phyloP scores from a whole-genome alignment of 2,888 invertebrate species.

The Ctenicera cuprea region DNA sequence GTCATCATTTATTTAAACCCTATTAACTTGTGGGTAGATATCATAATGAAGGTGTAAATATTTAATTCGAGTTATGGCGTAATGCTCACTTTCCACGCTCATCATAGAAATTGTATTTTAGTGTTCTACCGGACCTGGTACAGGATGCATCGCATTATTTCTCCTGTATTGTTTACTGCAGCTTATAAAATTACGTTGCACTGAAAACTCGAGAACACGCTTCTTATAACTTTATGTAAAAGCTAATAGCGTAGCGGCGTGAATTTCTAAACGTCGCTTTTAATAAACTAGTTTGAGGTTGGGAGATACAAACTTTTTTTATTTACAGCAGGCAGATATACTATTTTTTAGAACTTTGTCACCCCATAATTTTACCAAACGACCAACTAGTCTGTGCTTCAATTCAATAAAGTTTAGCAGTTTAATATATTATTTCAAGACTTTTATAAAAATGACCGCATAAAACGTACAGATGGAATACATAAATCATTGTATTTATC shows the following conservation, averaged over 20 bases:
- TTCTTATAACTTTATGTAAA: background rate
- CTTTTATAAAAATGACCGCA: conserved; percentile 49
- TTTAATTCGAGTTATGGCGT: conserved; percentile 66
- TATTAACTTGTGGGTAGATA: conserved; percentile 70
- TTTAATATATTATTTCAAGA: conserved; percentile 43
- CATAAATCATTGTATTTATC: conserved; percentile 67
- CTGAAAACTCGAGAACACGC: background rate
- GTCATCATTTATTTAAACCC: conserved; percentile 70
- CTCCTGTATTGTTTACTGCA: conserved; percentile 1
- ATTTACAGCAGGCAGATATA: too few relatives aligned
- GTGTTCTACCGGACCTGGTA: conserved; percentile 21
- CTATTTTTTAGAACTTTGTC: background rate
- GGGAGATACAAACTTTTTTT: too few relatives aligned
- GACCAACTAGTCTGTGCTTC: background rate
- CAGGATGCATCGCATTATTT: conserved; percentile 16
- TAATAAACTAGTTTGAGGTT: too few relatives aligned
- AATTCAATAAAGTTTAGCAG: conserved; percentile 38
- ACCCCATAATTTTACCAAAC: background rate
- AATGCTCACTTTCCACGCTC: conserved; percentile 53
- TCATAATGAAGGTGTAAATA: conserved; percentile 72
- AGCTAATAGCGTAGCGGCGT: too few relatives aligned
- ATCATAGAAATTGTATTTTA: conserved; percentile 47
- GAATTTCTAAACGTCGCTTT: too few relatives aligned
- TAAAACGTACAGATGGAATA: conserved; percentile 54
- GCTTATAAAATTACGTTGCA: background rate